These are phyloP conservation scores for Orthosia cruda DNA, from an alignment of 2,888 invertebrate species.

Conservation along the genomic window DNA sequence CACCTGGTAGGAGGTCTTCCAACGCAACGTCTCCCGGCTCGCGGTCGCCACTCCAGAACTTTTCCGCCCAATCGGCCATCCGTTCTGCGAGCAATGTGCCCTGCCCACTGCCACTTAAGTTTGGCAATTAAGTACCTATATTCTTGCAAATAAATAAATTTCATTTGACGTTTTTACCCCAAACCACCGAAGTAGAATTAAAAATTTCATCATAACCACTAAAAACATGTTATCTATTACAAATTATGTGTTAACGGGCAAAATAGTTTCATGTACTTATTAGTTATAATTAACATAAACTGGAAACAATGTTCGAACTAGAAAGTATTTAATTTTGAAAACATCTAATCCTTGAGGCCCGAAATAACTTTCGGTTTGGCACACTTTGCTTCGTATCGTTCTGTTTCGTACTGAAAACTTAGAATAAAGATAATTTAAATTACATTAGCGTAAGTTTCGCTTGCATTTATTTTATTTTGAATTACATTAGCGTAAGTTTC, in stretches of 20 bases:
- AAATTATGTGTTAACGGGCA: slow-evolving; percentile 4
- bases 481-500: background rate
- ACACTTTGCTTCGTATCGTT: slow-evolving; percentile 7
- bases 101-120: no score
- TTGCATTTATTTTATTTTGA: background rate
- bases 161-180: no score
- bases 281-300: slow-evolving; percentile 43
- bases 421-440: background rate
- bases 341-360: slow-evolving; percentile 25
- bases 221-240: slow-evolving; percentile 12
- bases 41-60: no score
- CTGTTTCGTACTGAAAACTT: background rate
- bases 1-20: no score
- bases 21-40: no score
- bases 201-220: background rate
- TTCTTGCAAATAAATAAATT: no score
- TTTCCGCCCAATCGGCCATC: no score
- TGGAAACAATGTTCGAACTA: slow-evolving; percentile 44
- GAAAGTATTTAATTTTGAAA: slow-evolving; percentile 37
- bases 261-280: slow-evolving; percentile 46
- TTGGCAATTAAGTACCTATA: no score
- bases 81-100: no score
- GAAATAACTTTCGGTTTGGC: slow-evolving; percentile 40
- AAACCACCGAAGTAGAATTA: background rate
- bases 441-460: background rate